A percentile compares a stretch with the other conserved stretches of the same genome.
phyloP scores from a whole-genome alignment of 2,888 invertebrate species.

The Apamea crenata region DNA sequence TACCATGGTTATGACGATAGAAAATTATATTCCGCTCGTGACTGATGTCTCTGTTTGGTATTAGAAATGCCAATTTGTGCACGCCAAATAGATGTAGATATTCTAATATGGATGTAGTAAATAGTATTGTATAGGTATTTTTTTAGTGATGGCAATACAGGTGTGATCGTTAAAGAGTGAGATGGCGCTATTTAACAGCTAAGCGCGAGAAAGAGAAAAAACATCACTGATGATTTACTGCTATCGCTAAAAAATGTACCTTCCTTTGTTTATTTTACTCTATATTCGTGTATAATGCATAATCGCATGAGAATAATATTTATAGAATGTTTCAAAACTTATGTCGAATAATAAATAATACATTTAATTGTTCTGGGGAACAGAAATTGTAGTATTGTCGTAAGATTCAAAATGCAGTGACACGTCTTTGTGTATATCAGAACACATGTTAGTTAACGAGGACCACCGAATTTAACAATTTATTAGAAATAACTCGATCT shows the following conservation, averaged over 20 bases:
- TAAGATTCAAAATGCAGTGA: conserved; percentile 38
- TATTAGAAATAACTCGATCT: conserved; percentile 50
- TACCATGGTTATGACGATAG: conserved; percentile 39
- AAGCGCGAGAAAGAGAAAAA: conserved; percentile 9
- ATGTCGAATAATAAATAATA: conserved; percentile 27
- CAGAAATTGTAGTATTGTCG: conserved; percentile 37
- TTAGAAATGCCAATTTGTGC: conserved; percentile 63
- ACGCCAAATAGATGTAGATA: conserved; percentile 64
- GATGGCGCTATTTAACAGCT: conserved; percentile 14
- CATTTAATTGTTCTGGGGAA: conserved; percentile 40
- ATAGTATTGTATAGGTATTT: conserved; percentile 41
- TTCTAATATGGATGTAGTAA: conserved; percentile 35
- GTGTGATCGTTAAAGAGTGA: neutral
- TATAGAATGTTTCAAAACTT: conserved; percentile 33
- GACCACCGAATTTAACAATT: conserved; percentile 65
- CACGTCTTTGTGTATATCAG: conserved; percentile 37
- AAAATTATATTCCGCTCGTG: conserved; percentile 60
- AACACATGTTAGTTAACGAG: conserved; percentile 51
- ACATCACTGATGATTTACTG: neutral
- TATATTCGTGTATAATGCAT: conserved; percentile 56
- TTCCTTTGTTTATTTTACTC: conserved; percentile 38
- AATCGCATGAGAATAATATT: conserved; percentile 52
- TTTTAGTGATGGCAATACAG: conserved; percentile 41
- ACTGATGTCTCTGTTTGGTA: conserved; percentile 63
- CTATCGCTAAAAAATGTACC: conserved; percentile 16